A percentile compares a stretch with the other conserved stretches of the same genome.
Conservation (phyloP, 2,888 invertebrate species). For the Caenorhabditis sp. region DNA sequence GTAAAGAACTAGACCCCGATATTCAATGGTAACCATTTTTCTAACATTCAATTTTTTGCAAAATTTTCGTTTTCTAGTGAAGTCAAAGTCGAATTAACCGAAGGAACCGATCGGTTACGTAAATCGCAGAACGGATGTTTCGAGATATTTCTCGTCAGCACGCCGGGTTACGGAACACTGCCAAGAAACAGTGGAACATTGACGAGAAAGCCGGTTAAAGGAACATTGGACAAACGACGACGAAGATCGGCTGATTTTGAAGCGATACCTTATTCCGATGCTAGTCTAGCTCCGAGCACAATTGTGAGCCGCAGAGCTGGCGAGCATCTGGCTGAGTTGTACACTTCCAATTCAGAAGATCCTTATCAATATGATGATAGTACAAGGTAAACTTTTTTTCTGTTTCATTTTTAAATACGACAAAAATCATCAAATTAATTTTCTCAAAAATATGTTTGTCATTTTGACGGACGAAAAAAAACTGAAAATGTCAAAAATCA, state of each 20-base stretch:
- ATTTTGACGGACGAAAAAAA: too few relatives aligned
- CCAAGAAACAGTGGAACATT: constrained; percentile 48
- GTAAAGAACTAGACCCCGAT: constrained; percentile 59
- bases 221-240: constrained; percentile 26
- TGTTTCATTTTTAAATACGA: neutral
- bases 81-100: constrained; percentile 60
- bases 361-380: constrained; percentile 57
- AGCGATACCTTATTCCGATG: constrained; percentile 34
- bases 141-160: constrained; percentile 56
- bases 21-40: constrained; percentile 48
- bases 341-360: constrained; percentile 62
- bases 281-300: constrained; percentile 30
- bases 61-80: constrained; percentile 45
- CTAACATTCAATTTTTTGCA: constrained; percentile 4
- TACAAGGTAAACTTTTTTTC: constrained; percentile 5
- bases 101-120: constrained; percentile 45
- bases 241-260: constrained; percentile 44
- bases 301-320: constrained; percentile 57
- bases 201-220: constrained; percentile 17
- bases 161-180: constrained; percentile 46
- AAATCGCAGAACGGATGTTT: constrained; percentile 58
- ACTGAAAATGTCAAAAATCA: too few relatives aligned
- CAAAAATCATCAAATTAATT: neutral
- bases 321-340: constrained; percentile 63
- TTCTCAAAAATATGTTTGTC: too few relatives aligned